Conservation (phyloP, 2,797 vertebrate species). For the Hoplostethus mediterraneus region DNA sequence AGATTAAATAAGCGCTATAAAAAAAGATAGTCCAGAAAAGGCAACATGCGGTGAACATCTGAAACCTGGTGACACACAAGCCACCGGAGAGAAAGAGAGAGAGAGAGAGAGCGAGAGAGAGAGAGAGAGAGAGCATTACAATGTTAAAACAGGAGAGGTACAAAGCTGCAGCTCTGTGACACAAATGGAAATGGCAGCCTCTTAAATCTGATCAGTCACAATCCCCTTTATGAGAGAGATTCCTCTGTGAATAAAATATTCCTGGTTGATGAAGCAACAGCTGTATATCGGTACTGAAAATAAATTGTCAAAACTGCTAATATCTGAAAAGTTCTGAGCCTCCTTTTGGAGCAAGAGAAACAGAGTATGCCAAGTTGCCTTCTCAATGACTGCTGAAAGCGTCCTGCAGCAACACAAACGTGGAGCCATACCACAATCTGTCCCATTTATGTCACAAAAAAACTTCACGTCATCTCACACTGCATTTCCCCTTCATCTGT, state of each 20-base stretch:
- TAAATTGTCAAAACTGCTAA: neutral
- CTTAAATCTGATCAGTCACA: neutral
- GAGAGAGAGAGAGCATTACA: neutral
- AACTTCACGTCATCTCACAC: constrained; percentile 60
- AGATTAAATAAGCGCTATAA: too few species aligned
- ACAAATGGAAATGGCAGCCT: constrained; percentile 1
- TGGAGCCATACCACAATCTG: constrained; percentile 39
- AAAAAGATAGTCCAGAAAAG: too few species aligned
- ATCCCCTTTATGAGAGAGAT: neutral
- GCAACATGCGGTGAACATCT: too few species aligned
- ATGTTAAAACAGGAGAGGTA: neutral
- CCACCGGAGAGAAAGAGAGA: too few species aligned
- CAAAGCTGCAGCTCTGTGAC: neutral
- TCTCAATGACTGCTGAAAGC: constrained; percentile 20
- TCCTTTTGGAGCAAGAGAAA: neutral
- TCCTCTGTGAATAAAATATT: neutral
- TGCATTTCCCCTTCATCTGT: constrained; percentile 44
- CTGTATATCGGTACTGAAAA: neutral
- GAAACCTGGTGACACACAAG: too few species aligned
- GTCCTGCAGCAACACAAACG: constrained; percentile 40
- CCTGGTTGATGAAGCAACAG: neutral
- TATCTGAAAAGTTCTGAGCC: constrained; percentile 14
- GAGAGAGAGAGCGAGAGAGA: too few species aligned
- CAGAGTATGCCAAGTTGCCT: constrained; percentile 9
- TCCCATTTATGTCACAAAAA: constrained; percentile 52